These are phyloP conservation scores for Leptinotarsa rubiginosa DNA, from an alignment of 2,888 invertebrate species.

Conservation along the genomic window DNA sequence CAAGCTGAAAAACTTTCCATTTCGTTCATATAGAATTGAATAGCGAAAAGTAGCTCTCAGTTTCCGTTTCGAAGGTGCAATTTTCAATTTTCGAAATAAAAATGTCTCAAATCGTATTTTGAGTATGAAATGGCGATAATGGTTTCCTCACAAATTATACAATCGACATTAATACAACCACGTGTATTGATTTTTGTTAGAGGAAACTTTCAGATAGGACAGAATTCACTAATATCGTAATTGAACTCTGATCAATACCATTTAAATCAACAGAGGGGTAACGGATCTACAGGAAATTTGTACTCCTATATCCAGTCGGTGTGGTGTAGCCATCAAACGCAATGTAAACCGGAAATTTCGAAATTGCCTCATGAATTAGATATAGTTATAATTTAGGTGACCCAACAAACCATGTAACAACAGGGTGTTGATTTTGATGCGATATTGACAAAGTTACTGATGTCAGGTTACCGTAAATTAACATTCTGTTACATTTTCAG, in stretches of 20 bases:
- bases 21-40: too few species aligned
- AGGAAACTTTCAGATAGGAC: too few species aligned
- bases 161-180: too few species aligned
- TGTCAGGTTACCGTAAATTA: background rate
- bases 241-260: constrained; percentile 32
- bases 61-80: too few species aligned
- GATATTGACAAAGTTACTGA: background rate
- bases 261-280: constrained; percentile 36
- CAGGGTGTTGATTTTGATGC: constrained; percentile 29
- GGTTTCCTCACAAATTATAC: too few species aligned
- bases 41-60: too few species aligned
- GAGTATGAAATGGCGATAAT: too few species aligned
- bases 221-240: constrained; percentile 23
- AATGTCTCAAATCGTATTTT: too few species aligned
- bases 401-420: constrained; percentile 39
- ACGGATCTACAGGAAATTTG: constrained; percentile 39
- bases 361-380: constrained; percentile 51
- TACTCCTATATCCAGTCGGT: constrained; percentile 35
- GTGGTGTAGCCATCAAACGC: constrained; percentile 51
- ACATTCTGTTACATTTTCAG: background rate
- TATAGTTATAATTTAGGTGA: constrained; percentile 41
- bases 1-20: too few species aligned
- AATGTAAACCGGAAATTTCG: constrained; percentile 52
- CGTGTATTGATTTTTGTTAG: too few species aligned
- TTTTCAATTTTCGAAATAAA: too few species aligned